phyloP scores from a whole-genome alignment of 92 coral and sea anemone species.

The Plumapathes pennacea region DNA sequence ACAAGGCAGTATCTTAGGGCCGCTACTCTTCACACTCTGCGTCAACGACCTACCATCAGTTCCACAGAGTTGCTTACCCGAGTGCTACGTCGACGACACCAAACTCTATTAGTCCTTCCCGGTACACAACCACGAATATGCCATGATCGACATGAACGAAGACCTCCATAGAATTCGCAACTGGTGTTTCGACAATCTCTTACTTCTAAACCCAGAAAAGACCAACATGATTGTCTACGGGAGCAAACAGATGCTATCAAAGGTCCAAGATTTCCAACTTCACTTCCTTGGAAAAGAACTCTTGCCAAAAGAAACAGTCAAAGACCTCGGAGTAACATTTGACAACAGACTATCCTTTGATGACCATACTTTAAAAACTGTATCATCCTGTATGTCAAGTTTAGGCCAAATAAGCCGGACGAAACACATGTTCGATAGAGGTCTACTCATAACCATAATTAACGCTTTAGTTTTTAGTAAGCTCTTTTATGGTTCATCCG shows the following conservation, averaged over 20 bases:
- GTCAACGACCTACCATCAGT: slow-evolving; percentile 32
- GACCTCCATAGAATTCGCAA: slow-evolving; percentile 18
- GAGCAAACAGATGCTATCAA: slow-evolving; percentile 24
- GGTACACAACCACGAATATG: slow-evolving; percentile 4
- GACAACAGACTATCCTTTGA: slow-evolving; percentile 17
- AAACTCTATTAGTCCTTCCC: slow-evolving; percentile 22
- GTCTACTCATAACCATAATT: slow-evolving; percentile 14
- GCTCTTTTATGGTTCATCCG: slow-evolving; percentile 38
- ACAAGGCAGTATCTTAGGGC: slow-evolving; percentile 37
- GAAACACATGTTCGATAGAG: slow-evolving; percentile 1
- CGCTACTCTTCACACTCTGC: slow-evolving; percentile 18
- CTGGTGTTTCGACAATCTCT: slow-evolving; percentile 13
- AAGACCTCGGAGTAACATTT: slow-evolving; percentile 30
- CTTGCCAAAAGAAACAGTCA: slow-evolving; percentile 11
- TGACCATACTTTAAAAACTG: slow-evolving; percentile 15
- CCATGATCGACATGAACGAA: slow-evolving; percentile 13
- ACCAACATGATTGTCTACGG: slow-evolving; percentile 33
- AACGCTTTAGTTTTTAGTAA: slow-evolving; percentile 30
- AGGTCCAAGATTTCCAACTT: slow-evolving; percentile 15
- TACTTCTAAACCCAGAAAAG: slow-evolving; percentile 27
- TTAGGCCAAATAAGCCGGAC: slow-evolving; percentile 6
- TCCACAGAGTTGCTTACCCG: slow-evolving; percentile 3
- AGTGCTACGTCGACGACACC: slow-evolving; percentile 32
- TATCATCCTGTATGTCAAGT: slow-evolving; percentile 27
- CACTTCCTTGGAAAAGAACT: slow-evolving; percentile 17